Evolutionary conservation across 2,888 invertebrate species (phyloP).

Genomic region (Pterostichus niger): DNA sequence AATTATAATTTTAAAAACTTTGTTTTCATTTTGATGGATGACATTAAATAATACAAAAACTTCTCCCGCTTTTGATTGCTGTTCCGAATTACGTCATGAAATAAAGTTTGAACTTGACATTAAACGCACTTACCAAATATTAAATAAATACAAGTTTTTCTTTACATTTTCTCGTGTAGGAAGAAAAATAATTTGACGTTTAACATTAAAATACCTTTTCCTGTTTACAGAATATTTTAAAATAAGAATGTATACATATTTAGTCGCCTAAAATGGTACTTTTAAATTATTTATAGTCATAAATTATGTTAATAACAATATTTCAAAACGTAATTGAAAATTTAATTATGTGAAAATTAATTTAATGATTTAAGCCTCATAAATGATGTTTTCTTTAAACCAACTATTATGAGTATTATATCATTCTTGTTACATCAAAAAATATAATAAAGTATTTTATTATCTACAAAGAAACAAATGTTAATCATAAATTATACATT

Average conservation of each 20-base stretch:
- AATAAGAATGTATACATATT: no score
- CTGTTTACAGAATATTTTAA: no score
- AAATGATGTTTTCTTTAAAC: conserved; percentile 19
- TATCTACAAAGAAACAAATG: conserved; percentile 38
- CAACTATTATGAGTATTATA: conserved; percentile 5
- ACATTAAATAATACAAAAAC: conserved; percentile 8
- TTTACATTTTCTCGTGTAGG: no score
- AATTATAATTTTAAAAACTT: neutral
- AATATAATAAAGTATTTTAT: conserved; percentile 11
- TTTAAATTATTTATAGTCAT: no score
- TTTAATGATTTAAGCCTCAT: neutral
- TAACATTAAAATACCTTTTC: neutral
- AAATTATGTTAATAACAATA: neutral
- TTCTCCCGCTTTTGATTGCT: neutral
- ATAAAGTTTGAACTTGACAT: conserved; percentile 18
- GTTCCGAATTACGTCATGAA: neutral
- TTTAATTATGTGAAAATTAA: neutral
- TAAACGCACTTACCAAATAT: neutral
- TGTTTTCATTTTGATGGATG: neutral
- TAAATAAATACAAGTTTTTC: neutral
- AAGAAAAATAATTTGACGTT: neutral
- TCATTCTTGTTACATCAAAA: conserved; percentile 32
- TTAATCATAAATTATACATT: conserved; percentile 48
- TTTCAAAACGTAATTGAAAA: conserved; percentile 24
- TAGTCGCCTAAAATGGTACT: no score